A percentile compares a stretch with the other conserved stretches of the same genome.
Conservation (phyloP, 1,140 invertebrate genomes). For the Eriosoma lanigerum region DNA sequence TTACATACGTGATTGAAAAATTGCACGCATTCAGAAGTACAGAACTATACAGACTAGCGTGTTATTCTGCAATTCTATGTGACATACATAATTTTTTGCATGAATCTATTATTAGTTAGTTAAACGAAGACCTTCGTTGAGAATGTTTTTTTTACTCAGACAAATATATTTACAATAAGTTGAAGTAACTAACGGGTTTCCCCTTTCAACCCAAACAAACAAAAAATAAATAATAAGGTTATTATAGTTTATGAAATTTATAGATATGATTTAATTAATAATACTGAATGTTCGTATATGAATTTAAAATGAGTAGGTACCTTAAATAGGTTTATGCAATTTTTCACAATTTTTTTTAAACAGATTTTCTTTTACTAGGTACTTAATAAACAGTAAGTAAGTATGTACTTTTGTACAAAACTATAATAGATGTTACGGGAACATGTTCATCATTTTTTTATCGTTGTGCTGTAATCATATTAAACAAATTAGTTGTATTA, state of each 20-base stretch:
- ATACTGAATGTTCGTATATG: no score
- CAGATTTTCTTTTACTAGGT: no score
- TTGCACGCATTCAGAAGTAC: background rate
- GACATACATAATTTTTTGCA: background rate
- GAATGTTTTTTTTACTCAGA: background rate
- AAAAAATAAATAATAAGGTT: no score
- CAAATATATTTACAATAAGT: constrained; percentile 13
- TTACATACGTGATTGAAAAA: no score
- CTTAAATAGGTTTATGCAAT: no score
- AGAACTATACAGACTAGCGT: background rate
- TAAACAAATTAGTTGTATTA: background rate
- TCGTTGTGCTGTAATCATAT: background rate
- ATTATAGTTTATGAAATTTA: no score
- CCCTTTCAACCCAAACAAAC: no score
- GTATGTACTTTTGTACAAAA: background rate
- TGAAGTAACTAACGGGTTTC: no score
- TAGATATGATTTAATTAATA: no score
- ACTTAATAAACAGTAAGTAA: no score
- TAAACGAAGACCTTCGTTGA: background rate
- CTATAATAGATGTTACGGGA: background rate
- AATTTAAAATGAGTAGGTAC: no score
- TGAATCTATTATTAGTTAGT: constrained; percentile 11
- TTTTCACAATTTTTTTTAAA: no score
- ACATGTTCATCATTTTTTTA: background rate
- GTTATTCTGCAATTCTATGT: constrained; percentile 15